phyloP scores from a whole-genome alignment of 2,888 invertebrate genomes.

The Sinelater perroti region DNA sequence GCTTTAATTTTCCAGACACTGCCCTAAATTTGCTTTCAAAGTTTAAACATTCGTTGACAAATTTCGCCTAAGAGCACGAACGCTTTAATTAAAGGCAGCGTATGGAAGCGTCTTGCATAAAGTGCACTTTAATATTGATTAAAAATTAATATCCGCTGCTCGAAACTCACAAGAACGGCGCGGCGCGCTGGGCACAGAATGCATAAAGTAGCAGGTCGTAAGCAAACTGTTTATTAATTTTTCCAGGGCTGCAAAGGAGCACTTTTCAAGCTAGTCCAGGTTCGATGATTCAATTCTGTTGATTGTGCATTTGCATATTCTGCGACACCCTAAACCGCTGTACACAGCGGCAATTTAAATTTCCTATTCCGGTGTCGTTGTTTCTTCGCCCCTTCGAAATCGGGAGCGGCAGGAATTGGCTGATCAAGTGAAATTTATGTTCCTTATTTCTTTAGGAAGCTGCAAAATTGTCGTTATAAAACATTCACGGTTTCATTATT shows the following conservation, averaged over 20 bases:
- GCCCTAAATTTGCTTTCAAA: no score
- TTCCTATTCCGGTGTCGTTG: neutral
- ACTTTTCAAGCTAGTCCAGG: no score
- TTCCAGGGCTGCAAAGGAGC: no score
- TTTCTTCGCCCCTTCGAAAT: conserved; percentile 4
- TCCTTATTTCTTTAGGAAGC: conserved; percentile 9
- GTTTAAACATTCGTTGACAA: no score
- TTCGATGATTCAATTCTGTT: no score
- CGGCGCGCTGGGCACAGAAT: conserved; percentile 5
- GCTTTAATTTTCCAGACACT: no score
- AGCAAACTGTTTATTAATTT: conserved; percentile 22
- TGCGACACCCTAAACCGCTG: neutral
- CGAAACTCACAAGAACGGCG: conserved; percentile 4
- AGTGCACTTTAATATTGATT: conserved; percentile 26
- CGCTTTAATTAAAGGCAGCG: neutral
- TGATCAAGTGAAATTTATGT: conserved; percentile 10
- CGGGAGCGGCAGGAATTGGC: neutral
- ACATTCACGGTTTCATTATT: conserved; percentile 27
- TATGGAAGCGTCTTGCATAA: neutral
- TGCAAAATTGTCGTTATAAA: conserved; percentile 25
- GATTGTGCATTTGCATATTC: no score
- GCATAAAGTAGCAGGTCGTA: conserved; percentile 17
- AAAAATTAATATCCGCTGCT: conserved; percentile 19
- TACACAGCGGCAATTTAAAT: neutral
- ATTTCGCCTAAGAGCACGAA: no score